Conservation (phyloP, 2,888 invertebrate genomes). For the Noctuana brunneofusca region DNA sequence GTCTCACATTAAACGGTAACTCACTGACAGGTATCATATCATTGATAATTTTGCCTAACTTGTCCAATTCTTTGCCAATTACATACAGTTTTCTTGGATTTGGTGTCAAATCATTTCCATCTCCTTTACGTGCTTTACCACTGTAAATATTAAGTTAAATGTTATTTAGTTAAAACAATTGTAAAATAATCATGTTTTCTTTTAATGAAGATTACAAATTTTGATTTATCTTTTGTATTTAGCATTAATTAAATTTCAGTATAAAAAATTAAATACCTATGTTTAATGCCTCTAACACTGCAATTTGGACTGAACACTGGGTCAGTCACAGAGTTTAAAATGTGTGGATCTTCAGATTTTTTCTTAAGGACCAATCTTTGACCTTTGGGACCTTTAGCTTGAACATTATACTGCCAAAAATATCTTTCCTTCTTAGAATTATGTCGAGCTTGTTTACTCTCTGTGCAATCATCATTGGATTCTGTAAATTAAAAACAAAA, state of each 20-base stretch:
- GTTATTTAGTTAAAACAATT: not conserved
- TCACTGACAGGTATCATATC: conserved; percentile 98
- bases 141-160: conserved; percentile 62
- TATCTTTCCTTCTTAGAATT: conserved; percentile 90
- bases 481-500: conserved; percentile 62
- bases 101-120: conserved; percentile 98
- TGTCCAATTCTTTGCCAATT: conserved; percentile 96
- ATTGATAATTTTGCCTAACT: conserved; percentile 94
- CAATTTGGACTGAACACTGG: conserved; percentile 97
- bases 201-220: too few relatives aligned
- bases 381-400: conserved; percentile 98
- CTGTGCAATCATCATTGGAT: conserved; percentile 85
- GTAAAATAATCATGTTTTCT: too few relatives aligned
- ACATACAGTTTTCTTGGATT: conserved; percentile 95
- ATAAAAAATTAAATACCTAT: conserved; percentile 81
- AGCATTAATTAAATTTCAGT: not conserved
- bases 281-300: conserved; percentile 94
- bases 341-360: conserved; percentile 95
- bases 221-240: not conserved
- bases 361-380: conserved; percentile 93
- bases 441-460: conserved; percentile 68
- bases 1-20: conserved; percentile 93
- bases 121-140: conserved; percentile 96
- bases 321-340: conserved; percentile 94
- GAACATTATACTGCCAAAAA: conserved; percentile 99